Percentiles rank a stretch among this genome's conserved stretches.
These are phyloP conservation scores for Ochotona princeps DNA, from an alignment of 2,113 vertebrate genomes.

Conservation along the genomic window DNA sequence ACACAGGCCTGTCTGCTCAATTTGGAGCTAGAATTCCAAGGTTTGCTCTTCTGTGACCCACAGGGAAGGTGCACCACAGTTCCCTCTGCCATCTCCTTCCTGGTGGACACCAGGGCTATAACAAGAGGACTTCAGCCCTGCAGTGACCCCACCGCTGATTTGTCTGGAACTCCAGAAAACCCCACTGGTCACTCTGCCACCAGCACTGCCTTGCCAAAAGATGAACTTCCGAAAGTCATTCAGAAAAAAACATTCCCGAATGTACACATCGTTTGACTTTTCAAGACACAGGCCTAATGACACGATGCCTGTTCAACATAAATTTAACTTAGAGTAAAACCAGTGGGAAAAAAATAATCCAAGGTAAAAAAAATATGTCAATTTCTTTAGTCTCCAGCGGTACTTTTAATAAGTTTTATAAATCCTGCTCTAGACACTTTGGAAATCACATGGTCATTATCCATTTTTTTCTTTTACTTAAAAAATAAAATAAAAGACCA, in stretches of 20 bases:
- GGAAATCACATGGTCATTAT: slow-evolving; percentile 74
- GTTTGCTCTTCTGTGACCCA: neutral
- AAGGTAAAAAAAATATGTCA: neutral
- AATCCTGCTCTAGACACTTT: slow-evolving; percentile 69
- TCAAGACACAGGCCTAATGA: neutral
- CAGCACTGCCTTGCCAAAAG: neutral
- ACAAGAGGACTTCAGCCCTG: neutral
- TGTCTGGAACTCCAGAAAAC: neutral
- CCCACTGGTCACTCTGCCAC: neutral
- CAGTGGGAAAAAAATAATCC: slow-evolving; percentile 26
- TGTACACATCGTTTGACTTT: slow-evolving; percentile 3
- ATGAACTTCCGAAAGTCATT: slow-evolving; percentile 42
- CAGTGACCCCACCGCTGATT: neutral
- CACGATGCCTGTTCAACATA: slow-evolving; percentile 45
- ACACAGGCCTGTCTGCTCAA: neutral
- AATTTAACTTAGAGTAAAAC: slow-evolving; percentile 31
- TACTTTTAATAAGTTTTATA: slow-evolving; percentile 46
- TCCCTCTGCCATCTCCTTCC: neutral
- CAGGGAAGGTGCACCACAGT: neutral
- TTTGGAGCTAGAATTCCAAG: neutral
- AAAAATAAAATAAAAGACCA: neutral
- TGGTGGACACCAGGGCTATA: neutral
- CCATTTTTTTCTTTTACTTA: slow-evolving; percentile 59
- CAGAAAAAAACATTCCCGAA: slow-evolving; percentile 24
- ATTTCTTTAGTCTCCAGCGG: neutral